Evolutionary conservation across 2,797 vertebrate genomes (phyloP).

Genomic region (Sebastes trivittatus): DNA sequence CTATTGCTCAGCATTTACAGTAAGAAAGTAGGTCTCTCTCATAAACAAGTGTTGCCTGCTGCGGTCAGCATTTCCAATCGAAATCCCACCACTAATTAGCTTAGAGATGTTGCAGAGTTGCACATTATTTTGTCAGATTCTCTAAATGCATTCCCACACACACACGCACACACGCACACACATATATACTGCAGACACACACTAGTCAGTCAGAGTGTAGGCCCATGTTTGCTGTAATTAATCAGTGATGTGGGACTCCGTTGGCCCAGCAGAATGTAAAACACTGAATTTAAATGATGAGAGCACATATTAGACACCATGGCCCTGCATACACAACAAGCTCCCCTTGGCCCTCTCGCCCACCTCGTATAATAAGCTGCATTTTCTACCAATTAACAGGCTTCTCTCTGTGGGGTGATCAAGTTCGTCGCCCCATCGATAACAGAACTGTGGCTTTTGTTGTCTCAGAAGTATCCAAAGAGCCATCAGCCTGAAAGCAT

Average conservation of each 20-base stretch:
- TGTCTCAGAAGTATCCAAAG: not conserved
- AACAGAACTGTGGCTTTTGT: not conserved
- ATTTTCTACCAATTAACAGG: slow-evolving; percentile 48
- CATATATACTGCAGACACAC: not conserved
- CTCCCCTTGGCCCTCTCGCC: not conserved
- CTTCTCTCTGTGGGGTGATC: slow-evolving; percentile 41
- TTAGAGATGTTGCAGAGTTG: slow-evolving; percentile 58
- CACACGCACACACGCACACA: not conserved
- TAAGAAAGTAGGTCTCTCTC: slow-evolving; percentile 55
- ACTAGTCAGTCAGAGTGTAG: not conserved
- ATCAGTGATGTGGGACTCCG: slow-evolving; percentile 42
- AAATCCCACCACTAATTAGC: slow-evolving; percentile 54
- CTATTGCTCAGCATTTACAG: slow-evolving; percentile 45
- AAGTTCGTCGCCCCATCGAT: slow-evolving; percentile 17
- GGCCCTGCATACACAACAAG: slow-evolving; percentile 20
- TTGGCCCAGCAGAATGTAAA: slow-evolving; percentile 49
- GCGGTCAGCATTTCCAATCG: slow-evolving; percentile 49
- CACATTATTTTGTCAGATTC: slow-evolving; percentile 44
- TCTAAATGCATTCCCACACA: slow-evolving; percentile 10
- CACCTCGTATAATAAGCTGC: not conserved
- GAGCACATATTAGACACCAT: slow-evolving; percentile 12
- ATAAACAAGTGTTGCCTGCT: slow-evolving; percentile 60
- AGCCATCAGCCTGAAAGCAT: slow-evolving; percentile 11
- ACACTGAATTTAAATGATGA: slow-evolving; percentile 51
- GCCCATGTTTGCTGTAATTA: slow-evolving; percentile 57